Evolutionary conservation across 2,888 invertebrate genomes (phyloP).

Genomic region (Craniophora ligustri): DNA sequence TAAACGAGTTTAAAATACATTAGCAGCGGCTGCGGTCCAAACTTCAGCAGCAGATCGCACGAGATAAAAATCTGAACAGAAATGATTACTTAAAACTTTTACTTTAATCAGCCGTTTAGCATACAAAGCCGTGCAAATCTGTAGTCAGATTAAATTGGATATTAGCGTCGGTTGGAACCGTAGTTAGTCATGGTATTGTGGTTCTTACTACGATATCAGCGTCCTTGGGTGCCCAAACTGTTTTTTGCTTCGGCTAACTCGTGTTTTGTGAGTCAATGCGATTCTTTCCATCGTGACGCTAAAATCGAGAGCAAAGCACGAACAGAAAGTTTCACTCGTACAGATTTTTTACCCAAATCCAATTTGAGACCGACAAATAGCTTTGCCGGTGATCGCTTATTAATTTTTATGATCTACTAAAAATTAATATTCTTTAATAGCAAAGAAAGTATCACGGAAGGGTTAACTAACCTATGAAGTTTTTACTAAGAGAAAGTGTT

Average conservation of each 20-base stretch:
- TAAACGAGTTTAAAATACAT: conserved; percentile 66
- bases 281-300: conserved; percentile 57
- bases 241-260: conserved; percentile 56
- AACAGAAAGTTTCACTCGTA: conserved; percentile 64
- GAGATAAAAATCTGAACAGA: conserved; percentile 24
- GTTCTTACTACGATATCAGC: conserved; percentile 13
- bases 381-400: conserved; percentile 17
- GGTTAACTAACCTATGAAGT: conserved; percentile 42
- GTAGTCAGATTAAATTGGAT: conserved; percentile 19
- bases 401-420: conserved; percentile 48
- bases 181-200: conserved; percentile 37
- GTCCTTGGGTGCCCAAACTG: conserved; percentile 45
- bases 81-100: conserved; percentile 19
- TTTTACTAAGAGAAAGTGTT: conserved; percentile 58
- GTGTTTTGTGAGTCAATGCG: conserved; percentile 49
- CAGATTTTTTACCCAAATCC: conserved; percentile 57
- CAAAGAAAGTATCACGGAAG: conserved; percentile 46
- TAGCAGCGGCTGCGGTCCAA: conserved; percentile 49
- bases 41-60: conserved; percentile 43
- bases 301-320: conserved; percentile 67
- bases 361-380: conserved; percentile 39
- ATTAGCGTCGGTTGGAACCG: conserved; percentile 15
- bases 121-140: conserved; percentile 12
- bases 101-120: conserved; percentile 14
- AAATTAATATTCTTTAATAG: conserved; percentile 29